Evolutionary conservation across 2,888 invertebrate genomes (phyloP).

Genomic region (Teleogryllus oceanicus): DNA sequence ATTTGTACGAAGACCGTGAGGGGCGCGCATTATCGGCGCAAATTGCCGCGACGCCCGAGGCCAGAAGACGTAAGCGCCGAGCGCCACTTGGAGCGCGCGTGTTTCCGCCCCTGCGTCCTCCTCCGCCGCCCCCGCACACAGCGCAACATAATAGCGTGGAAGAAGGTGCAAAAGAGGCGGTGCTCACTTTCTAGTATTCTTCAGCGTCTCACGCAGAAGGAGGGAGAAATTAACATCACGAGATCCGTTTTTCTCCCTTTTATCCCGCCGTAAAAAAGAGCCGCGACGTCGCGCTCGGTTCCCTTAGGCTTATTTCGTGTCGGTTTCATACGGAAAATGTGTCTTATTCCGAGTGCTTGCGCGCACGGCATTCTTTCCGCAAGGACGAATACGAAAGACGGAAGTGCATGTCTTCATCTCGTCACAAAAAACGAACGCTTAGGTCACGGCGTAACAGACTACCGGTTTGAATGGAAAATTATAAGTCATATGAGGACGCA

Average conservation of each 20-base stretch:
- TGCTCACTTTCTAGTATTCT: not conserved
- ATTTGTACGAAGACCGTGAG: too few relatives aligned
- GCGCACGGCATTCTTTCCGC: too few relatives aligned
- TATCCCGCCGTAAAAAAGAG: not conserved
- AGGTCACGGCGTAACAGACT: too few relatives aligned
- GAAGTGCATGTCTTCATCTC: too few relatives aligned
- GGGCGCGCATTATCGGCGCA: slow-evolving; percentile 4
- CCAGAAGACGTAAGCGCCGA: not conserved
- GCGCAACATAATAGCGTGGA: not conserved
- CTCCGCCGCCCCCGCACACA: not conserved
- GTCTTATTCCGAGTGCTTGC: too few relatives aligned
- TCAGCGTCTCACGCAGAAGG: not conserved
- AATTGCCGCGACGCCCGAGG: slow-evolving; percentile 18
- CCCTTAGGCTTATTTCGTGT: too few relatives aligned
- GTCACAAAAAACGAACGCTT: too few relatives aligned
- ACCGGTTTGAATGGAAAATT: too few relatives aligned
- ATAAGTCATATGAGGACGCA: too few relatives aligned
- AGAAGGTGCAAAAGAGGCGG: not conserved
- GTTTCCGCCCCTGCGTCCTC: not conserved
- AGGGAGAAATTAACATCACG: not conserved
- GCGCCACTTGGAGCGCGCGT: not conserved
- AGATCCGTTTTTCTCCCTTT: slow-evolving; percentile 1
- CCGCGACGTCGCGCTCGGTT: not conserved
- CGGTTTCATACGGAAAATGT: too few relatives aligned
- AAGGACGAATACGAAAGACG: too few relatives aligned